Base-by-base conservation (phyloP, 2,888 invertebrate species). In the Abrostola tripartita region DNA sequence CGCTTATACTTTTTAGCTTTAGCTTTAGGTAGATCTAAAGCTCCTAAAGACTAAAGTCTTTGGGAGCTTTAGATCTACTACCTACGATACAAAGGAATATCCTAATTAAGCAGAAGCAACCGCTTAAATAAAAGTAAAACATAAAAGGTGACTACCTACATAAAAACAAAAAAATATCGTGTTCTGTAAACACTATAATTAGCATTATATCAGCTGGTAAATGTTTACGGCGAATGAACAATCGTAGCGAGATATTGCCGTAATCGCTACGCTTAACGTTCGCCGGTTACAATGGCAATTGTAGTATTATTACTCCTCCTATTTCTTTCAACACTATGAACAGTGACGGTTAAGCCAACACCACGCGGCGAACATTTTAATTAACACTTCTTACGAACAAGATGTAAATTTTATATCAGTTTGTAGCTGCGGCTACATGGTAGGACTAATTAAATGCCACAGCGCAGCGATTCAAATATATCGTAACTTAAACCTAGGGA, bases 141-240 rank as follows among this genome's bases (percentile, higher is more conserved):
- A 24, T 24, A 44, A 42, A 11, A n/a, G 5, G n/a, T 9, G 41
- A 5, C 36, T 5, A 36, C 49, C 53, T 36, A 70, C n/a, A 71
- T 8, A 7, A 41, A 52, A 47, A 53, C 52, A 65, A 65, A 52
- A 11, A 65, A 70, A 71, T 37, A n/a, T 54, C 49, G 50, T 57
- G 52, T 59, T 47, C 50, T 59, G 42, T 61, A 37, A 61, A 52
- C 36, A 57, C 37, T 10, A 59, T 52, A 64, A 70, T 71, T 64
- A 69, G 44, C 58, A 69, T 75, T 44, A 50, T 56, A 70, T 57
- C 49, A 53, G 12, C 53, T n/a, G 51, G 53, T 74, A 53, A 69
- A 53, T 69, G 50, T 54, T 75, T 24, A 40, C 14, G 38, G 65
- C 49, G n/a, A 59, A 71, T 63, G 55, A 74, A 71, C 70, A 74